These are phyloP conservation scores for Ricordea florida DNA, from an alignment of 92 coral and sea anemone species.

Conservation along the genomic window DNA sequence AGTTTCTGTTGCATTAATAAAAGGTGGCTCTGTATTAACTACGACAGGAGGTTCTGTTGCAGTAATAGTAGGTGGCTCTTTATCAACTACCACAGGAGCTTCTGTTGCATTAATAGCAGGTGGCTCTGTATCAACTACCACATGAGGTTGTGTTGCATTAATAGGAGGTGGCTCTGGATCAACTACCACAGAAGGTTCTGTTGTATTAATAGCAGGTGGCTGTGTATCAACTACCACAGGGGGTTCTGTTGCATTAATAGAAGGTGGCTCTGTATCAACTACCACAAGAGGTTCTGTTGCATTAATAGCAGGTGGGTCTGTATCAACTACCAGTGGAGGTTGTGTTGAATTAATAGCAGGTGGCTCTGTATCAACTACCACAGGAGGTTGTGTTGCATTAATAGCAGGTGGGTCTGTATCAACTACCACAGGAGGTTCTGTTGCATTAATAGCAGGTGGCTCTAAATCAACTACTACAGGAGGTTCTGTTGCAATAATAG, in stretches of 20 bases:
- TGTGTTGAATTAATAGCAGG: neutral
- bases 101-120: neutral
- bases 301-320: neutral
- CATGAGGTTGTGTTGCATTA: neutral
- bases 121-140: neutral
- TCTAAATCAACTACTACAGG: neutral
- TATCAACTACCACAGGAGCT: neutral
- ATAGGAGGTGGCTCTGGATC: neutral
- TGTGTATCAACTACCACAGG: neutral
- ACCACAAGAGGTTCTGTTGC: neutral
- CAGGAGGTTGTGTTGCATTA: neutral
- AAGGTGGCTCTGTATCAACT: neutral
- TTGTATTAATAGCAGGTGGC: too few species aligned
- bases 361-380: neutral
- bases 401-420: neutral
- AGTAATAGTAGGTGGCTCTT: neutral
- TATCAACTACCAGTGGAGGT: neutral
- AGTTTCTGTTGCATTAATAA: too few species aligned
- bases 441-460: neutral
- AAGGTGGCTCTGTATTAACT: neutral
- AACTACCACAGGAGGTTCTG: neutral
- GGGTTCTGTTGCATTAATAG: neutral
- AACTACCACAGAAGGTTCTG: too few species aligned
- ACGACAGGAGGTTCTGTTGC: neutral
- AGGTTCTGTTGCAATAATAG: neutral